A percentile compares a stretch with the other conserved stretches of the same genome.
These are phyloP conservation scores for Drosophila flavopinicola DNA, from an alignment of 2,888 invertebrate species.

Conservation along the genomic window DNA sequence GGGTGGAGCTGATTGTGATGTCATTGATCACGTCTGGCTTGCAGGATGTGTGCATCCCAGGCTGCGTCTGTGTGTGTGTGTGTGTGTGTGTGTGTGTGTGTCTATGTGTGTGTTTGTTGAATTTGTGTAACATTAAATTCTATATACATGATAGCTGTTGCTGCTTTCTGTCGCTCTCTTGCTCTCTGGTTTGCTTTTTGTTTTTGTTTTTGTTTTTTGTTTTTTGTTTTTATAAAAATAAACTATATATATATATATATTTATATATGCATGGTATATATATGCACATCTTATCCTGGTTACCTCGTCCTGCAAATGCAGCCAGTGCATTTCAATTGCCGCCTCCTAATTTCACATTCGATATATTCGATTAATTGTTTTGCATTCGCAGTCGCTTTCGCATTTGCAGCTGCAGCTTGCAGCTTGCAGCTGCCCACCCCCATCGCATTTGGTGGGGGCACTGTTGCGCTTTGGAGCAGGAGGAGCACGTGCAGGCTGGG, in stretches of 20 bases:
- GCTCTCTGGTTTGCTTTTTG: background rate
- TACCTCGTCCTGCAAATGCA: slow-evolving; percentile 31
- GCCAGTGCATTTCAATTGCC: slow-evolving; percentile 19
- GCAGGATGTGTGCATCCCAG: slow-evolving; percentile 11
- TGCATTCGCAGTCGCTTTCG: background rate
- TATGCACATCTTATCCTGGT: slow-evolving; percentile 23
- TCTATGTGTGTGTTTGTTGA: background rate
- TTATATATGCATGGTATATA: slow-evolving; percentile 8
- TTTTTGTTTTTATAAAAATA: slow-evolving; percentile 36
- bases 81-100: slow-evolving; percentile 6
- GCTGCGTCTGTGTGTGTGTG: background rate
- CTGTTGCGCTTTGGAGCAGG: background rate
- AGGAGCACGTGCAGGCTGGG: background rate
- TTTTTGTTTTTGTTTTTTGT: background rate
- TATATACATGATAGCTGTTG: slow-evolving; percentile 38
- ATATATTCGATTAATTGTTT: slow-evolving; percentile 20
- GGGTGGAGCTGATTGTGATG: background rate
- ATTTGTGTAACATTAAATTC: slow-evolving; percentile 35
- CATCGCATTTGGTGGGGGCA: no score
- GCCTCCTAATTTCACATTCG: slow-evolving; percentile 3
- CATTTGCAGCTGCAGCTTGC: no score
- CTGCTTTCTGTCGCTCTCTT: background rate
- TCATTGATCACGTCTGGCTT: slow-evolving; percentile 4
- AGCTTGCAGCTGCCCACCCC: no score
- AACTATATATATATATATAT: slow-evolving; percentile 20